Base-by-base conservation (phyloP, 1,140 invertebrate genomes). In the Caerostris darwini region DNA sequence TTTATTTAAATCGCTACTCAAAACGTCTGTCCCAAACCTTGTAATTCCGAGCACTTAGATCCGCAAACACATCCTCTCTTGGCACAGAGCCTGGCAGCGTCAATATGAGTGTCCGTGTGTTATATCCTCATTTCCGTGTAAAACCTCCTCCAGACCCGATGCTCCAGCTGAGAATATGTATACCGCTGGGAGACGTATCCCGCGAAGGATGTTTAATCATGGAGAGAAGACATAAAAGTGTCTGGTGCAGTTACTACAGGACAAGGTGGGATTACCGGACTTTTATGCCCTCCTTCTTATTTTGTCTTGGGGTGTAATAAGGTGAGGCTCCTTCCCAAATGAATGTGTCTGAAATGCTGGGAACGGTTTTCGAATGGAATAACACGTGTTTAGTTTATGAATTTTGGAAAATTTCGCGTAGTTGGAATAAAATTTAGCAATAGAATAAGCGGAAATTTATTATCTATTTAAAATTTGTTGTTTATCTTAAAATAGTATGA, bases 191-290 rank as follows among this genome's bases (percentile, higher is more conserved):
- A 90, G 64, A 54, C 50, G 56, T 90, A 90, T 71, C 64, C 61
- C n/a, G 19, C 3, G n/a, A 57, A 69, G 53, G 88, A 69, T 19
- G 88, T 90, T 90, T 90, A 69, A 90, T 90, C 88, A 90, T 19
- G 53, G 67, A 71, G 53, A 69, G 71, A 90, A 54, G 64, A 57
- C 88, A 90, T 90, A 90, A 90, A 90, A 90, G 59, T 88, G 86
- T 88, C 86, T 88, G 86, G 86, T n/a, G 7, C 59, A 12, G 59
- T 88, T 88, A 64, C 17, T 59, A 83, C 53, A 14, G 81, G 54
- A 56, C 19, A 34, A 59, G 82, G 56, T 85, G 17, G 69, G 69
- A 77, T 77, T 77, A 77, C 19, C 34, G 34, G 19, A 53, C 50
- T 50, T 77, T 77, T 77, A 77, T 77, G 69, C 14, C 69, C 50